Evolutionary conservation across 1,140 invertebrate genomes (phyloP), one percentile per base, ranked within the genome.

Genomic region (Drosophila arizonae): DNA sequence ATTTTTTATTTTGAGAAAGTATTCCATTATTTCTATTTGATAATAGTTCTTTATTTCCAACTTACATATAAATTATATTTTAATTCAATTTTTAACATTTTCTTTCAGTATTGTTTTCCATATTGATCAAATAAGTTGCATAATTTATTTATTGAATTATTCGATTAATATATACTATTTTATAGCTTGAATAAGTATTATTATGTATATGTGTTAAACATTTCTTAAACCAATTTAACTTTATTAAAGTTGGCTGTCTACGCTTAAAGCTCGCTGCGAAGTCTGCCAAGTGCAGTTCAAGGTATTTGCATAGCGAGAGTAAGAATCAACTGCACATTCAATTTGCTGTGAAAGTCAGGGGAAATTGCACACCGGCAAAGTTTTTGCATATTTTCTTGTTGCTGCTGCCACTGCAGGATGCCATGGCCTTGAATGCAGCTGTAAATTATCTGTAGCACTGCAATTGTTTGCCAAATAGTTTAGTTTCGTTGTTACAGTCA

Each of bases 381-480:
- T 80, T 76, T 76, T 61, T 13, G 61, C 70, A 81, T 63, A 60
- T 64, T 57, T 76, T 58, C 43, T 55, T 9, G 43, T 17, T 46
- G 43, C 33, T 48, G 46, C 10, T 48, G 21, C 21, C n/a, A 2
- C 6, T 63, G 6, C 30, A 43, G 30, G 33, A 48, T 64, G 52
- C 26, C 36, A 45, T 66, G 48, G 39, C 70, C 70, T 69, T 76
- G 46, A 77, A 70, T 75, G 51, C 62, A 17, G 57, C 61, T 64
- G 60, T 65, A 60, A 75, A 70, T 58, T 70, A 74, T 63, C 21
- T n/a, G 36, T 28, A 56, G 56, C 30, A 13, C 21, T 60, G 61
- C 72, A 71, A 71, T 71, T 71, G 68, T 71, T 75, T 71, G 48
- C 45, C 68, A 75, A 71, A 75, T 75, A 75, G 58, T 75, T 75